Conservation (phyloP, 1,140 invertebrate genomes). For the Eueides isabella region DNA sequence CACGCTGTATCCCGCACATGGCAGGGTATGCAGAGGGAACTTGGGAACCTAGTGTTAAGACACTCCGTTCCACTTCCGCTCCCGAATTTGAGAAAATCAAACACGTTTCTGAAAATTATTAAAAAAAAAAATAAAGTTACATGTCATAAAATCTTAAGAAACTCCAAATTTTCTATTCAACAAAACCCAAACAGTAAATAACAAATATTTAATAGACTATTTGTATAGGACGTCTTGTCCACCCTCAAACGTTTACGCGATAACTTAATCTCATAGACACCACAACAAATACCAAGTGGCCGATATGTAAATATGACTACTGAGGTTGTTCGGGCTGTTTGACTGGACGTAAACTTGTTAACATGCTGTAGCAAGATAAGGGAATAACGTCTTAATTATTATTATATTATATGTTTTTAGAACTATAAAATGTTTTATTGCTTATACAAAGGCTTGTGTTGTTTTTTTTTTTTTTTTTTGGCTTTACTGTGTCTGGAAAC, state of each 20-base stretch:
- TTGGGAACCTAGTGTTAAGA: too few species aligned
- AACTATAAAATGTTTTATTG: too few species aligned
- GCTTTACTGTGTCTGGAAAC: too few species aligned
- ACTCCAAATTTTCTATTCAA: background rate
- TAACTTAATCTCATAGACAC: constrained; percentile 31
- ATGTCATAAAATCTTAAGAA: too few species aligned
- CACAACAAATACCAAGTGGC: constrained; percentile 42
- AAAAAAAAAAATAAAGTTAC: too few species aligned
- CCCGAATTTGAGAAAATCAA: too few species aligned
- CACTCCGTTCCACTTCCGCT: too few species aligned
- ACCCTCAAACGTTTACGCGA: constrained; percentile 19
- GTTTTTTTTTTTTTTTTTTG: too few species aligned
- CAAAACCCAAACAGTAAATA: background rate
- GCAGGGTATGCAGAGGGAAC: too few species aligned
- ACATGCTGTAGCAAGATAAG: background rate
- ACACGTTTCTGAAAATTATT: too few species aligned
- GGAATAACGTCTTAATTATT: background rate
- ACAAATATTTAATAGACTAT: constrained; percentile 9
- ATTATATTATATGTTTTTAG: background rate
- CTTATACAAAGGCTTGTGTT: too few species aligned
- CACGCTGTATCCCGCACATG: too few species aligned
- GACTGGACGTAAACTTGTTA: constrained; percentile 11
- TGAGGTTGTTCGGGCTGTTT: constrained; percentile 38
- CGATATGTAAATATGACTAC: constrained; percentile 41
- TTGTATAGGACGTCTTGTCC: constrained; percentile 14